Evolutionary conservation across 2,113 vertebrate species (phyloP).

Genomic region (Etheostoma cragini): DNA sequence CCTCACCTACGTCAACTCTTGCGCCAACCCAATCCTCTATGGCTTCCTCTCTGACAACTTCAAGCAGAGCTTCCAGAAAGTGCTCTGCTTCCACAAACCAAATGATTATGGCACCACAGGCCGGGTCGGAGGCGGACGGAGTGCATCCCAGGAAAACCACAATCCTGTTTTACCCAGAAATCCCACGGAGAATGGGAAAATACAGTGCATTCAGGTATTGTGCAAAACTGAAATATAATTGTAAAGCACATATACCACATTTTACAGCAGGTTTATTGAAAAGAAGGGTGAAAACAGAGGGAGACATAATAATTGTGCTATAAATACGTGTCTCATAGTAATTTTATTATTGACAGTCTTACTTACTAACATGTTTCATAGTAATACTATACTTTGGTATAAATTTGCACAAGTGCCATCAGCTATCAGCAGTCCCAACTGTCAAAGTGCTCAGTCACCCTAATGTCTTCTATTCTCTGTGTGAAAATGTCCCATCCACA

Average conservation of each 20-base stretch:
- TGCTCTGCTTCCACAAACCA: constrained; percentile 85
- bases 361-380: background rate
- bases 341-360: background rate
- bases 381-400: background rate
- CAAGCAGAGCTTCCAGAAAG: constrained; percentile 91
- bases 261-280: background rate
- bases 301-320: background rate
- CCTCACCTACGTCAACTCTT: constrained; percentile 94
- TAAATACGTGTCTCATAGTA: background rate
- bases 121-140: background rate
- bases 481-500: constrained; percentile 12
- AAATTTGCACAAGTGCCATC: background rate
- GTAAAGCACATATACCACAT: background rate
- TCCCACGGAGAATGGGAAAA: constrained; percentile 81
- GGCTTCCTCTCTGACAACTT: constrained; percentile 93
- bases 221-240: background rate
- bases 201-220: constrained; percentile 84
- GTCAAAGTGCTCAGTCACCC: background rate
- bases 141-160: constrained; percentile 67
- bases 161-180: constrained; percentile 69
- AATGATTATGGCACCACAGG: constrained; percentile 47
- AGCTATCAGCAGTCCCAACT: background rate
- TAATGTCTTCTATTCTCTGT: background rate
- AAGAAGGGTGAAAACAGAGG: background rate
- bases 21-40: constrained; percentile 93